Conservation (phyloP, 2,113 vertebrate species). For the Nannospalax galili region DNA sequence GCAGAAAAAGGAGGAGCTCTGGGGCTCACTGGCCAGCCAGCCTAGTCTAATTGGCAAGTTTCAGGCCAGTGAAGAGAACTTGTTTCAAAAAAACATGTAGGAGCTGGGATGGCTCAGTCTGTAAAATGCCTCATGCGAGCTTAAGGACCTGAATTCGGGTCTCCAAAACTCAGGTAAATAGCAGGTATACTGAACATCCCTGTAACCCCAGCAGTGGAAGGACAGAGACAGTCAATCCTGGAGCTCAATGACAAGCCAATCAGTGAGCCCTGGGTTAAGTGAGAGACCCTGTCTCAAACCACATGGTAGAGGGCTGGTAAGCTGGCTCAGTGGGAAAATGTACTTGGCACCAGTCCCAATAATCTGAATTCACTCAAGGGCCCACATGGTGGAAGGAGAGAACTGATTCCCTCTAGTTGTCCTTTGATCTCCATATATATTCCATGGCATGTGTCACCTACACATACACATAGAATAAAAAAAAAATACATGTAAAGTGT, state of each 20-base stretch:
- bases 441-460: too few species aligned
- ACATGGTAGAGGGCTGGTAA: too few species aligned
- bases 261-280: neutral
- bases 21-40: neutral
- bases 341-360: too few species aligned
- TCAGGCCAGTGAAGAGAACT: neutral
- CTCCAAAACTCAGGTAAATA: neutral
- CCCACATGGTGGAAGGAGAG: neutral
- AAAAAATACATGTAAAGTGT: too few species aligned
- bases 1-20: neutral
- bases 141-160: neutral
- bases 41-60: neutral
- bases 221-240: neutral
- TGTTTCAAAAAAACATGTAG: neutral
- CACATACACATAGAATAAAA: neutral
- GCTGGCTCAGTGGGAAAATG: too few species aligned
- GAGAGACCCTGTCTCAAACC: neutral
- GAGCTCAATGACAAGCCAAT: neutral
- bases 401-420: neutral
- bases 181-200: neutral
- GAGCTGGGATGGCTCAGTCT: neutral
- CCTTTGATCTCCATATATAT: neutral
- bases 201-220: neutral
- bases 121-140: too few species aligned
- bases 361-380: neutral